These are phyloP conservation scores for Chirona hameri DNA, from an alignment of 2,888 invertebrate species.

Conservation along the genomic window DNA sequence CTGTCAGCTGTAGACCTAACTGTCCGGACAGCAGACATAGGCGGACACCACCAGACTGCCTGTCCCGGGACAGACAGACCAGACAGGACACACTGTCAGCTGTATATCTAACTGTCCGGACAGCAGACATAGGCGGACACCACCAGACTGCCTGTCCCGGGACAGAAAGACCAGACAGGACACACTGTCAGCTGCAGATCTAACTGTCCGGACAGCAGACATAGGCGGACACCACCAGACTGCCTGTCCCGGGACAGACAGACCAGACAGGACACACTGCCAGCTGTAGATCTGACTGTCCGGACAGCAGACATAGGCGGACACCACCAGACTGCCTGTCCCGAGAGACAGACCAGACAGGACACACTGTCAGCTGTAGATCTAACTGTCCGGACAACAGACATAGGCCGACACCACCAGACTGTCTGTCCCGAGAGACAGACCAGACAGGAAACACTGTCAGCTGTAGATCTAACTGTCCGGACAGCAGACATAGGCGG, in stretches of 20 bases:
- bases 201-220: constrained; percentile 84
- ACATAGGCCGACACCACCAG: constrained; percentile 91
- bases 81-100: too few relatives aligned
- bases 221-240: constrained; percentile 83
- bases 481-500: constrained; percentile 91
- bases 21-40: constrained; percentile 94
- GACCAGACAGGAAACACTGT: too few relatives aligned
- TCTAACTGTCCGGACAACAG: constrained; percentile 74
- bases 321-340: constrained; percentile 62
- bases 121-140: constrained; percentile 96
- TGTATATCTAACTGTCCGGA: too few relatives aligned
- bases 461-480: too few relatives aligned
- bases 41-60: constrained; percentile 72
- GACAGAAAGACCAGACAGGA: neutral
- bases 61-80: neutral
- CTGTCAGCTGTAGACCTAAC: neutral
- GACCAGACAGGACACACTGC: too few relatives aligned
- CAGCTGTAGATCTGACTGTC: too few relatives aligned
- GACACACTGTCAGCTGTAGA: neutral
- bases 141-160: constrained; percentile 51
- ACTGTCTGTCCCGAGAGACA: neutral
- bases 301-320: constrained; percentile 91
- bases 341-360: neutral
- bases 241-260: neutral
- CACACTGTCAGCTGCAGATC: neutral